Conservation (phyloP, 2,888 invertebrate genomes). For the Parascotia fuliginaria region DNA sequence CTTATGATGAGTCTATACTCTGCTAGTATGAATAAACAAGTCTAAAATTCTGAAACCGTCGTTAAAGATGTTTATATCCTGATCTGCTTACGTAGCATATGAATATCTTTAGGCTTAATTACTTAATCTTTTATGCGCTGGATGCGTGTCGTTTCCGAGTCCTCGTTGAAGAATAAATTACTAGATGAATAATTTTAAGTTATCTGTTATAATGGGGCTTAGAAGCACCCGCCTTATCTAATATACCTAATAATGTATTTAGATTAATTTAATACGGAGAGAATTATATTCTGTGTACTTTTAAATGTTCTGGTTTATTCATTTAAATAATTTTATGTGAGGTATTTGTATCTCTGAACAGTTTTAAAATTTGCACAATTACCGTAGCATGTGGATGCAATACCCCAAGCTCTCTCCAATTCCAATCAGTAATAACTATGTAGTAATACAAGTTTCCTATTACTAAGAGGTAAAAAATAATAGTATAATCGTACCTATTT, state of each 20-base stretch:
- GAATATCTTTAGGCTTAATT: slow-evolving; percentile 26
- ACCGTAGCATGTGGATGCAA: too few relatives aligned
- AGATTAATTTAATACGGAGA: slow-evolving; percentile 44
- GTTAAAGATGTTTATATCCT: slow-evolving; percentile 2
- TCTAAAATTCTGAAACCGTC: too few relatives aligned
- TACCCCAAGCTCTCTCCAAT: too few relatives aligned
- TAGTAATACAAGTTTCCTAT: too few relatives aligned
- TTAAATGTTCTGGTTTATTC: neutral
- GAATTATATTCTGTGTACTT: slow-evolving; percentile 6
- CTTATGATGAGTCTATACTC: too few relatives aligned
- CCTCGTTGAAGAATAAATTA: slow-evolving; percentile 26
- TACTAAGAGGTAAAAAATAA: too few relatives aligned
- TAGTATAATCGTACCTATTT: too few relatives aligned
- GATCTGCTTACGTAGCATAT: slow-evolving; percentile 17
- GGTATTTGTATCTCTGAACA: too few relatives aligned
- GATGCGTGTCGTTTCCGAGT: slow-evolving; percentile 39
- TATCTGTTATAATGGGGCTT: slow-evolving; percentile 43
- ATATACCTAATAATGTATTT: slow-evolving; percentile 29
- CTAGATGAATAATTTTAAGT: slow-evolving; percentile 57
- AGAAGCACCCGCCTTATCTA: slow-evolving; percentile 28
- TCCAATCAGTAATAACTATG: too few relatives aligned
- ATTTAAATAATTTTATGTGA: too few relatives aligned
- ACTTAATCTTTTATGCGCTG: slow-evolving; percentile 35
- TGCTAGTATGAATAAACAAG: too few relatives aligned
- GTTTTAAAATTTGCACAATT: too few relatives aligned